A percentile compares a stretch with the other conserved stretches of the same genome.
These are phyloP conservation scores for Hydractinia echinata DNA, from an alignment of 30 jellyfish, hydroid and myxozoan genomes.

Conservation along the genomic window DNA sequence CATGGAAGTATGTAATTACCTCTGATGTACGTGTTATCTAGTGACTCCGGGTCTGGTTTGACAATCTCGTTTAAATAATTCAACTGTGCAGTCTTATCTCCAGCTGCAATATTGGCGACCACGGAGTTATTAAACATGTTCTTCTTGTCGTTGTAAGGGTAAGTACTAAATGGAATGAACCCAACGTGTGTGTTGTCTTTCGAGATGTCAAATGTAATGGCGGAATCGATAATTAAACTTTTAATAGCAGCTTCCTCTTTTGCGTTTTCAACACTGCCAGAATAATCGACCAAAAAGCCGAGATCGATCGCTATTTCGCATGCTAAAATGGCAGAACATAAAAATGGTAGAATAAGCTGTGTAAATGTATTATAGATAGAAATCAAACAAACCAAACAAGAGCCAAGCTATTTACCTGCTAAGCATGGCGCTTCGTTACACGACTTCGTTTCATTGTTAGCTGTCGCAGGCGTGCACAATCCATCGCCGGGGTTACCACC, in stretches of 20 bases:
- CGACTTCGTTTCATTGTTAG: slow-evolving; percentile 25
- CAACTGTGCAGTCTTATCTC: slow-evolving; percentile 30
- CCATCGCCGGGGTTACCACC: slow-evolving; percentile 70
- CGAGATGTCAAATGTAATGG: slow-evolving; percentile 27
- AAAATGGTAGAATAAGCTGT: background rate
- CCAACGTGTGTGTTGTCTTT: slow-evolving; percentile 29
- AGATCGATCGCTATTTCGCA: slow-evolving; percentile 32
- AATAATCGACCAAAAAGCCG: slow-evolving; percentile 35
- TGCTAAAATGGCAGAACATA: background rate
- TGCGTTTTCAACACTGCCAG: slow-evolving; percentile 19
- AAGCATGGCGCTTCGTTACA: slow-evolving; percentile 47
- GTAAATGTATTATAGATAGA: background rate
- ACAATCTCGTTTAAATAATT: background rate
- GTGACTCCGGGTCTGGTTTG: background rate
- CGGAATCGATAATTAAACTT: slow-evolving; percentile 20
- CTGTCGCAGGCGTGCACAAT: slow-evolving; percentile 46
- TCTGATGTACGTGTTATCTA: too few species aligned
- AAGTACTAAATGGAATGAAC: slow-evolving; percentile 27
- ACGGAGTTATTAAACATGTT: slow-evolving; percentile 5
- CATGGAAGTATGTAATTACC: too few species aligned
- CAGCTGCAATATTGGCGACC: background rate
- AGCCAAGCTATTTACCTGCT: slow-evolving; percentile 16
- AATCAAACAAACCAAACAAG: background rate
- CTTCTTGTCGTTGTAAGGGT: background rate
- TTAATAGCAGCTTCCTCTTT: background rate